Conservation (phyloP, 2,797 vertebrate species). For the Typhlichthys eigenmanni region DNA sequence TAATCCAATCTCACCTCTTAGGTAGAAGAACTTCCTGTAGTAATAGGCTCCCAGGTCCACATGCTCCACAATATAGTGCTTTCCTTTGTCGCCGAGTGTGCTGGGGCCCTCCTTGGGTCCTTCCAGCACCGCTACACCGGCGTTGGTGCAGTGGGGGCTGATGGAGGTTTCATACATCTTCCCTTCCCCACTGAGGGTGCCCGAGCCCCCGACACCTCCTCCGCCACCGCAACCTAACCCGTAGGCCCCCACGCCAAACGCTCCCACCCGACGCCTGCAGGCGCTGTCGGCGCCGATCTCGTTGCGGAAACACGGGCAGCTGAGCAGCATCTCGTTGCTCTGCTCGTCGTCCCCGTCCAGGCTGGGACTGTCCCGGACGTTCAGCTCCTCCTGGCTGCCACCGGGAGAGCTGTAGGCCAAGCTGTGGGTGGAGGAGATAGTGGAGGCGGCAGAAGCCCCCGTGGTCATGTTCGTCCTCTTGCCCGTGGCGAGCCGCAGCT, state of each 20-base stretch:
- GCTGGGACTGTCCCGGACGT: slow-evolving; percentile 85
- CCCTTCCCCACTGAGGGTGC: slow-evolving; percentile 80
- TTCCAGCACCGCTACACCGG: slow-evolving; percentile 93
- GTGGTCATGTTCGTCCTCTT: slow-evolving; percentile 94
- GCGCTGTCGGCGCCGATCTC: slow-evolving; percentile 90
- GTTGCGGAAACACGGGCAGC: slow-evolving; percentile 95
- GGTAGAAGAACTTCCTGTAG: slow-evolving; percentile 92
- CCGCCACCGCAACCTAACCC: slow-evolving; percentile 42
- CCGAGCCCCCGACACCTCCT: slow-evolving; percentile 75
- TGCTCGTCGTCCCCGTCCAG: slow-evolving; percentile 88
- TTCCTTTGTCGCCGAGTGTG: slow-evolving; percentile 86
- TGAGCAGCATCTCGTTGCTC: slow-evolving; percentile 92
- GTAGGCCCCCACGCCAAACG: slow-evolving; percentile 60
- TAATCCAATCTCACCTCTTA: slow-evolving; percentile 82
- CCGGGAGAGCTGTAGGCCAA: slow-evolving; percentile 89
- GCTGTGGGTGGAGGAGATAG: slow-evolving; percentile 88
- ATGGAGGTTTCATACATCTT: slow-evolving; percentile 87
- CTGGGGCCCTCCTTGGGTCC: slow-evolving; percentile 88
- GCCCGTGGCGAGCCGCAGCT: slow-evolving; percentile 87
- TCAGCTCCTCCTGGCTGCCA: slow-evolving; percentile 95
- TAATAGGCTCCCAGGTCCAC: slow-evolving; percentile 96
- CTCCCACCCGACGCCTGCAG: slow-evolving; percentile 82
- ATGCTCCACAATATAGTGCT: slow-evolving; percentile 93
- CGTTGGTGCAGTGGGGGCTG: slow-evolving; percentile 91
- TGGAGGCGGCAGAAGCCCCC: slow-evolving; percentile 92